Base-by-base conservation (phyloP, 2,888 invertebrate genomes). In the Nomada flava region DNA sequence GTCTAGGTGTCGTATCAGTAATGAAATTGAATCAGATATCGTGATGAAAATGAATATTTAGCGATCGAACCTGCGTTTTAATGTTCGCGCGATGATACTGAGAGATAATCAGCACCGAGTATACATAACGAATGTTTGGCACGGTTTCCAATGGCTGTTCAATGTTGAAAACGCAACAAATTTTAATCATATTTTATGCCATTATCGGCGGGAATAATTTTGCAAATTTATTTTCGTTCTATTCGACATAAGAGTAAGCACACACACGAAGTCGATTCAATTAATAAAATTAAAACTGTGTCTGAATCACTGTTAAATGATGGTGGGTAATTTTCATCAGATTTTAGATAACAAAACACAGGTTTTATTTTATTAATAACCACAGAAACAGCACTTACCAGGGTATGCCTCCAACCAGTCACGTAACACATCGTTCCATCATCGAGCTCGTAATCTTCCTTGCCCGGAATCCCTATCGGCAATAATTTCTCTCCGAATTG, bases 401-500 rank as follows among this genome's bases (percentile, higher is more conserved):
- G 10, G 11, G 63, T 76, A 13, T 67, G 52, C 26, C 70, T 82
- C 87, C 90, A 89, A 13, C 89, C 88, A 44, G 89, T 87, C 74
- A 90, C 89, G 57, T 65, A 62, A 57, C 85, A 69, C 29, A 18
- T 26, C 60, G 84, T 83, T 50, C 86, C 88, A 64, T 86, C 86
- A 53, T 69, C 59, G 23, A 80, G 55, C 29, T 65, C 47, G 59
- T 78, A 71, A 67, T 87, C 81, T 11, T 79, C 57, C 47, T 71
- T 76, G n/a, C 76, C 62, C 23, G 91, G 89, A 10, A 91, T 62
- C 11, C 55, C 79, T 67, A 91, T 89, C 4, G 91, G 88, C 44
- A 83, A 73, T 29, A 87, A 74, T 73, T 89, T 85, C 15, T 72
- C 81, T 7, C 84, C 86, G 52, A 84, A 91, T 67, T 79, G 83